Evolutionary conservation across 2,113 vertebrate species (phyloP).

Genomic region (Melospiza georgiana): DNA sequence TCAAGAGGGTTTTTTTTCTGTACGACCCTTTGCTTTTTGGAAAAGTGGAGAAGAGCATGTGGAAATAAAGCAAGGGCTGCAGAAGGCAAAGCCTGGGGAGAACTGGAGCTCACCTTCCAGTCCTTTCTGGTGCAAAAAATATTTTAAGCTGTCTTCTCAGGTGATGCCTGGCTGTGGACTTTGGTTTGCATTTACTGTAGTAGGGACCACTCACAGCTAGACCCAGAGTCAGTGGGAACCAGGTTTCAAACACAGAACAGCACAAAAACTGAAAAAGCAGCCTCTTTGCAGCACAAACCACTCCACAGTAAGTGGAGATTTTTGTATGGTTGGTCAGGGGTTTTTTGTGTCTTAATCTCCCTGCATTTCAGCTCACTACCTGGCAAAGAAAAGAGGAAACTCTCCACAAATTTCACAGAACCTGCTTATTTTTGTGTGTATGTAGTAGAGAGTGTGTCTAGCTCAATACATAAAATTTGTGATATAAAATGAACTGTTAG

Average conservation of each 20-base stretch:
- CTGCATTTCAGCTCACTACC: not conserved
- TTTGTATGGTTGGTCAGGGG: not conserved
- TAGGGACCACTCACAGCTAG: not conserved
- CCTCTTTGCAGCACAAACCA: not conserved
- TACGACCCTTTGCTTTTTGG: fast-evolving
- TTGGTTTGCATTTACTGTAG: not conserved
- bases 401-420: not conserved
- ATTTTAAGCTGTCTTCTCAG: not conserved
- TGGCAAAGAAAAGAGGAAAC: not conserved
- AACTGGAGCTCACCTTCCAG: not conserved
- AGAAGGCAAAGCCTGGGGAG: not conserved
- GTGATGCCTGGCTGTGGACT: not conserved
- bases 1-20: not conserved
- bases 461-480: not conserved
- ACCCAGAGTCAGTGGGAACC: not conserved
- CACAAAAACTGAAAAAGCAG: not conserved
- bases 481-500: not conserved
- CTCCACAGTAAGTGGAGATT: not conserved
- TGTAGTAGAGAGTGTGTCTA: not conserved
- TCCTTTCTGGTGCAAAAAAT: not conserved
- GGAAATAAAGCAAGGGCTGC: not conserved
- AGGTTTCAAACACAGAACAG: not conserved
- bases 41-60: not conserved
- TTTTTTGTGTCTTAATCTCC: not conserved
- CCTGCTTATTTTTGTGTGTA: not conserved